Evolutionary conservation across 2,797 vertebrate genomes (phyloP).

Genomic region (Gila robusta): DNA sequence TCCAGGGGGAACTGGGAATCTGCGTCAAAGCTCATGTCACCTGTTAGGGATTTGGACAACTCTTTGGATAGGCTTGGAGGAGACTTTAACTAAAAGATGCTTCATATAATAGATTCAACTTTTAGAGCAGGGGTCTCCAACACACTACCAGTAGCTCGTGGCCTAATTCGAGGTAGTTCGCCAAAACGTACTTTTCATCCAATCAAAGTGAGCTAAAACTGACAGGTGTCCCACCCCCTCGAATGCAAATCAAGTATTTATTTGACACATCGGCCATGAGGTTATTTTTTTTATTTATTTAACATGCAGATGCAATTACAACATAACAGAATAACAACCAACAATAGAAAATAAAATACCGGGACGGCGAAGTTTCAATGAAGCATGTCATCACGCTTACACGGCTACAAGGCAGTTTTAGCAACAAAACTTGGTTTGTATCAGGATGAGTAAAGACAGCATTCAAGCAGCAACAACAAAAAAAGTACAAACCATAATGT

Average conservation of each 20-base stretch:
- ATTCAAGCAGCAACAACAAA: not conserved
- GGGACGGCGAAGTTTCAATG: not conserved
- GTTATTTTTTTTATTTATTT: no score
- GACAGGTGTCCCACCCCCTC: not conserved
- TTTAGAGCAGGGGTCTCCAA: not conserved
- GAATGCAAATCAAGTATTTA: not conserved
- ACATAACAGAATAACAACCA: no score
- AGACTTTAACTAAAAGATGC: constrained; percentile 87
- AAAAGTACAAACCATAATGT: not conserved
- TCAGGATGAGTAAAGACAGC: not conserved
- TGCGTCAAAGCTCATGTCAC: constrained; percentile 93
- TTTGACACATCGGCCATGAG: not conserved
- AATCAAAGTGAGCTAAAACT: not conserved
- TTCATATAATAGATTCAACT: not conserved
- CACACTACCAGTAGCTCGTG: not conserved
- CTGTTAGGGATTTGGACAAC: constrained; percentile 91
- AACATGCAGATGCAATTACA: no score
- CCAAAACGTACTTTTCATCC: not conserved
- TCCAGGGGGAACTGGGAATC: constrained; percentile 98
- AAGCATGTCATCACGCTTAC: not conserved
- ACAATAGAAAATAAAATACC: no score
- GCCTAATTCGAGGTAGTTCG: not conserved
- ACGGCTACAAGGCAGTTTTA: not conserved
- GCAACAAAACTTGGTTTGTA: not conserved
- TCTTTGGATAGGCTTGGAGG: constrained; percentile 97